Conservation (phyloP, 1,140 invertebrate genomes). For the Atta cephalotes region DNA sequence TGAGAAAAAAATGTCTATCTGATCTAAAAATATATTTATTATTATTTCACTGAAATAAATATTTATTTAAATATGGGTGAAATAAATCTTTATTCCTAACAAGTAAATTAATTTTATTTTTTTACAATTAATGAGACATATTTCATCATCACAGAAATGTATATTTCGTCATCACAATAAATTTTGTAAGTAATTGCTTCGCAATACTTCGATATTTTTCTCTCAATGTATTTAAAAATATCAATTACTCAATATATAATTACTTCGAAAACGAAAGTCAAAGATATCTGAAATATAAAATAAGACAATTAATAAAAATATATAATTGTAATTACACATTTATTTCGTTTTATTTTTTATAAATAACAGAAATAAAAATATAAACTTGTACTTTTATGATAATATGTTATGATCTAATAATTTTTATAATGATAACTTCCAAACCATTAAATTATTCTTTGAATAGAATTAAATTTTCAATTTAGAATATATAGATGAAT, state of each 20-base stretch:
- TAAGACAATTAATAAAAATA: conserved; percentile 3
- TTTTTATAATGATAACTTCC: not conserved
- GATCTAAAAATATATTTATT: no score
- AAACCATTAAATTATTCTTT: not conserved
- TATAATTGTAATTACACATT: not conserved
- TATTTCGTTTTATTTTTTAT: not conserved
- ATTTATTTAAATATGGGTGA: no score
- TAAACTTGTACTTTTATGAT: not conserved
- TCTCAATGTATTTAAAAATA: not conserved
- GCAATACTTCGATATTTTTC: no score
- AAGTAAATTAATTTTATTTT: no score
- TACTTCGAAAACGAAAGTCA: not conserved
- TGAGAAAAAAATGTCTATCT: no score
- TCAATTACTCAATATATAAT: conserved; percentile 2
- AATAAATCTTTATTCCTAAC: no score
- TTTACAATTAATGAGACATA: no score
- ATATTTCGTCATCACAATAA: no score
- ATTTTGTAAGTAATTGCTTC: no score
- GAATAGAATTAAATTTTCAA: not conserved
- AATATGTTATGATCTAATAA: not conserved
- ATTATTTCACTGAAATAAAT: no score
- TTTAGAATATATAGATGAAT: not conserved
- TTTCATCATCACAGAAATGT: no score
- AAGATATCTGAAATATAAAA: not conserved
- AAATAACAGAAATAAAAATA: not conserved